Percentiles rank a stretch among this genome's conserved stretches.
Evolutionary conservation across 2,888 invertebrate species (phyloP).

Genomic region (Ectropis crepuscularia): DNA sequence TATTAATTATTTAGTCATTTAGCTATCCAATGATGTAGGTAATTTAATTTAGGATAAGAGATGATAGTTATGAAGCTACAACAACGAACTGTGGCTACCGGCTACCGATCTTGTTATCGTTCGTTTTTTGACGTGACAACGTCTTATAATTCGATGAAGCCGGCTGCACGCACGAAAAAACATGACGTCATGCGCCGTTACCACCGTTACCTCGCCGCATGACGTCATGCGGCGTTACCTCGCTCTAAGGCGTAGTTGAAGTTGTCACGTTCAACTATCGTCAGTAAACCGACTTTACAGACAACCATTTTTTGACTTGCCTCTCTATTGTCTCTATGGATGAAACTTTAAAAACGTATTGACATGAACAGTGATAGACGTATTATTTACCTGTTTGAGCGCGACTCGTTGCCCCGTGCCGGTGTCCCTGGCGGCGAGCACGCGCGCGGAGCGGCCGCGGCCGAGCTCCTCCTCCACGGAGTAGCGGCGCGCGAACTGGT

Average conservation of each 20-base stretch:
- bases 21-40: not conserved
- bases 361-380: not conserved
- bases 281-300: too few species aligned
- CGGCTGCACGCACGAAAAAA: too few species aligned
- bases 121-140: too few species aligned
- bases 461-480: conserved; percentile 87
- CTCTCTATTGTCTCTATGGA: not conserved
- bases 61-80: not conserved
- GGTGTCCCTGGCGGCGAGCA: conserved; percentile 89
- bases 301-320: not conserved
- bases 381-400: conserved; percentile 87
- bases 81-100: not conserved
- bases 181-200: too few species aligned
- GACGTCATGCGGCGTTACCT: too few species aligned
- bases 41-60: not conserved
- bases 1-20: not conserved
- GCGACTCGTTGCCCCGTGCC: conserved; percentile 91
- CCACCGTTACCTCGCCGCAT: too few species aligned
- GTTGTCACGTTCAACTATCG: too few species aligned
- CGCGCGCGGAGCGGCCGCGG: conserved; percentile 89
- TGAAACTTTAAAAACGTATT: not conserved
- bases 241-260: too few species aligned
- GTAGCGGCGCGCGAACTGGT: conserved; percentile 86
- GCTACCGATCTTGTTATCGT: not conserved
- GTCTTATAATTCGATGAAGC: too few species aligned